Base-by-base conservation (phyloP, 2,797 vertebrate genomes). In the Luscinia megarhynchos region DNA sequence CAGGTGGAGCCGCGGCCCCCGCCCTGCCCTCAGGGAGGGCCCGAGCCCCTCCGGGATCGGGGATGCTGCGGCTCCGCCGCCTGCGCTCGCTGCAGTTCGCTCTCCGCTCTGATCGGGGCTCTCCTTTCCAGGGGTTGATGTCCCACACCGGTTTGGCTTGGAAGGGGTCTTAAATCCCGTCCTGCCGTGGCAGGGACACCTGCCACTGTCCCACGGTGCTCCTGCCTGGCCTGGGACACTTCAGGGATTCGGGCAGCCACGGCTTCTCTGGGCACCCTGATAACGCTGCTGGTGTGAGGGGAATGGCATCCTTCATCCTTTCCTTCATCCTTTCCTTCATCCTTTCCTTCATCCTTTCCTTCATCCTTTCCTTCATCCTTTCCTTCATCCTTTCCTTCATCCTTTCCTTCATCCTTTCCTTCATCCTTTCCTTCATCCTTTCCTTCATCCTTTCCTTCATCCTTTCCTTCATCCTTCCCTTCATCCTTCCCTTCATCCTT, bases 131-230 rank as follows among this genome's bases (percentile, higher is more conserved):
- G 79, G 66, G 48, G 0, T 4, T 24, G 45, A 12, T 30, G 10
- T 2, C 26, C 16, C 64, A 0, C 5, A 4, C 2, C 7, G 57
- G 34, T 5, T 67, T 50, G 57, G 50, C 8, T 41, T 34, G 57
- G 84, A 19, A 27, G 26, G 50, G 26, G 0, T 5, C 7, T 15
- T 22, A 6, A 26, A 66, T 24, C 26, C 11, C 43, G 1, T 21
- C 34, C 22, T 40, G 46, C 10, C 15, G 0, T 13, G 46, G 36
- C 38, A 43, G 53, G 72, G 54, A 16, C 46, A 11, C 50, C 9
- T 62, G 22, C 8, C 30, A 0, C 48, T 55, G 0, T 11, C 11
- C 55, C 64, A 4, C 40, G 29, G 0, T 14, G 73, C 20, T 61
- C 11, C 57, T 26, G 1, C 34, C 57, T 8, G 66, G 50, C 66